Base-by-base conservation (phyloP, 2,113 vertebrate genomes). In the Sturnira hondurensis region DNA sequence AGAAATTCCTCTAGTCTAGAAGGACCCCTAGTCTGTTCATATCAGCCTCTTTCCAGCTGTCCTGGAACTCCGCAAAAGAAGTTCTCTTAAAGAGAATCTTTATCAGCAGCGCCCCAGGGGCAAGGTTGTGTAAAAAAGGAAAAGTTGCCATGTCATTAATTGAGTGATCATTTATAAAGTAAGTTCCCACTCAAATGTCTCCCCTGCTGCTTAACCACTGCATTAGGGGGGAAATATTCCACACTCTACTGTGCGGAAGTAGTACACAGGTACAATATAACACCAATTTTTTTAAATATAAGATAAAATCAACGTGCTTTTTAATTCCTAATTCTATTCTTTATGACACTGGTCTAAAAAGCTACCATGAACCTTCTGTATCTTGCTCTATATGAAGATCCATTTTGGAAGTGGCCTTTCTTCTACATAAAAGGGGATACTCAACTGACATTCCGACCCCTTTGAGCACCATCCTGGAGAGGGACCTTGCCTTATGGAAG, bases 261-360 rank as follows among this genome's bases (percentile, higher is more conserved):
- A 85, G 81, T 38, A 41, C 85, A 78, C 0, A 65, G 67, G 38
- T 41, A 0, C 58, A 71, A 58, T 61, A 47, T 41, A 73, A 50
- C 13, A 89, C 4, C 31, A 38, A 50, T 96, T 95, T 89, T 54
- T 12, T 52, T 92, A 92, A 92, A 78, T 77, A 7, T 38, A 89
- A 96, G 68, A 89, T 54, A 81, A 78, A 93, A 92, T 87, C 71
- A 83, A 71, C 74, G 83, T 20, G 74, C 8, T 56, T 96, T 89
- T 58, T 63, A 85, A 85, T 91, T 93, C 81, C 28, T 67, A 82
- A 68, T 94, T 94, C 56, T 81, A 26, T 74, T 78, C 95, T 89
- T 89, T 47, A 83, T 70, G 52, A 67, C 5, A 80, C 19, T 43
- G 26, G 73, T 65, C 50, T 86, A 68, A 90, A 54, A 50, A 33